Base-by-base conservation (phyloP, 2,888 invertebrate species). In the Lissonota sp. region DNA sequence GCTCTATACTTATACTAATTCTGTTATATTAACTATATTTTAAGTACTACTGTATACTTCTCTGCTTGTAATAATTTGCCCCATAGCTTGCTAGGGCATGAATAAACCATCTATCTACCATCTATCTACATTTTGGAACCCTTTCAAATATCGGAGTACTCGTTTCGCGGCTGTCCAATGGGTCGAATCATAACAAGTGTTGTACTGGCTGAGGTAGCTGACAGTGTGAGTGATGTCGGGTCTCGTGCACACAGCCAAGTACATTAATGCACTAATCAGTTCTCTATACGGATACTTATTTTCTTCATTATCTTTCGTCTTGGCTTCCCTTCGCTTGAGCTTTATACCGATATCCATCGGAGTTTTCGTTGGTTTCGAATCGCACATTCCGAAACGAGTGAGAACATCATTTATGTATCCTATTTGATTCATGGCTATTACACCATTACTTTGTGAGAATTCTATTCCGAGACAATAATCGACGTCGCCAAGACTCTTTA, bases 401-500 rank as follows among this genome's bases (percentile, higher is more conserved):
- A 88, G 69, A 8, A 87, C 6, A 16, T 86, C 83, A 5, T 70
- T 79, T 7, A 89, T 78, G 58, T 88, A 87, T 10, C 83, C 82
- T 26, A 49, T 75, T 78, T 88, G 87, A 53, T 44, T 49, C 67
- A 83, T 63, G 4, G 37, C 51, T 5, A 78, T 46, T n/a, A 37
- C 51, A 8, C 44, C 37, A n/a, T 77, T 12, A 5, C 16, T 49
- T 57, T 4, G 10, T n/a, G 49, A 49, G 5, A 83, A 79, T 78
- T 87, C 85, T 0, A 88, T 84, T 16, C 86, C 86, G 26, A 88
- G 74, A 73, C 86, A 87, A 67, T 84, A 79, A 8, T 53, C 64
- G 8, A 81, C 82, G 40, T 75, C 64, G 14, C 86, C 87, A 0
- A 86, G 73, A 55, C 82, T 76, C 39, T 84, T 84, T 1, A 83